phyloP scores from a whole-genome alignment of 2,888 invertebrate species.

The Chromoteleia sp. region DNA sequence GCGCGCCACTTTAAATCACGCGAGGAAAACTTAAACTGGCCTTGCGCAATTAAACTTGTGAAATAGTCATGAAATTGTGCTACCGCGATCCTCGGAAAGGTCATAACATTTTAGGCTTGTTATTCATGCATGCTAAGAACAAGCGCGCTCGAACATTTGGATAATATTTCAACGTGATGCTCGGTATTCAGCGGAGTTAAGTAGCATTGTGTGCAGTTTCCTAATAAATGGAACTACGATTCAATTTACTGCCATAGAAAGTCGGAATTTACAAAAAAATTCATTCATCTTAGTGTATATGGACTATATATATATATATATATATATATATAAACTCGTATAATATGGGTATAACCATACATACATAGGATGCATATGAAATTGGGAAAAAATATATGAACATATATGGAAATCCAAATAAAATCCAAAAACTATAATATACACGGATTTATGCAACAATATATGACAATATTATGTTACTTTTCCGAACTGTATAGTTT shows the following conservation, averaged over 20 bases:
- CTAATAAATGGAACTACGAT: slow-evolving; percentile 13
- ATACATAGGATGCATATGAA: too few relatives aligned
- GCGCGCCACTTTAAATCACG: slow-evolving; percentile 45
- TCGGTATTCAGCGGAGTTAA: background rate
- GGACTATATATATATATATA: too few relatives aligned
- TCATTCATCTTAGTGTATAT: too few relatives aligned
- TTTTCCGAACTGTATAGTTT: too few relatives aligned
- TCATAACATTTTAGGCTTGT: slow-evolving; percentile 40
- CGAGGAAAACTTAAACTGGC: slow-evolving; percentile 45
- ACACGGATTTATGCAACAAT: too few relatives aligned
- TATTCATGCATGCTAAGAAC: slow-evolving; percentile 21
- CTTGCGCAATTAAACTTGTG: slow-evolving; percentile 49
- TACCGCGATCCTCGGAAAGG: slow-evolving; percentile 8
- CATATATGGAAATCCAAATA: too few relatives aligned
- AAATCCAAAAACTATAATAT: too few relatives aligned
- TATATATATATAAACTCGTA: too few relatives aligned
- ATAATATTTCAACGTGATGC: slow-evolving; percentile 32
- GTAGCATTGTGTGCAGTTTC: background rate
- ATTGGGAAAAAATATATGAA: too few relatives aligned
- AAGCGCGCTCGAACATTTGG: background rate
- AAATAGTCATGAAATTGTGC: slow-evolving; percentile 34
- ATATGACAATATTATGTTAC: too few relatives aligned
- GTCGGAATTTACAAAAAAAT: too few relatives aligned
- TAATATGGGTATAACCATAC: too few relatives aligned
- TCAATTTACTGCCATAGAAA: background rate